These are phyloP conservation scores for Argyrosomus japonicus DNA, from an alignment of 2,113 vertebrate genomes.

Conservation along the genomic window DNA sequence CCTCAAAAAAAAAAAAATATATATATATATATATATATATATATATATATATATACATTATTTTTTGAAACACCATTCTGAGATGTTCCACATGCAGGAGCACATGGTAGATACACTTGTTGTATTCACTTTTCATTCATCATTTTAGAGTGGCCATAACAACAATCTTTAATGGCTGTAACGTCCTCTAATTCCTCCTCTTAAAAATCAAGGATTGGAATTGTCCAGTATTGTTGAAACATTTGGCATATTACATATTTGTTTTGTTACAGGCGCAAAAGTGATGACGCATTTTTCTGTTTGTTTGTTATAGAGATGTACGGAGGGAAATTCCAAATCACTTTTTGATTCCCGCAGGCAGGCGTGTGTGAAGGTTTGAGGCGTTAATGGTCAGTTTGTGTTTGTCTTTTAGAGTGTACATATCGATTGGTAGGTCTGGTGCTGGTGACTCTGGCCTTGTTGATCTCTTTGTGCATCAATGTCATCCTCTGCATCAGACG, in stretches of 20 bases:
- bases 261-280: neutral
- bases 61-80: neutral
- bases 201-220: neutral
- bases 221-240: neutral
- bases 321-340: conserved; percentile 6
- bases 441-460: conserved; percentile 67
- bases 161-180: neutral
- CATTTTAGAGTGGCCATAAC: neutral
- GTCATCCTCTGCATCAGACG: conserved; percentile 66
- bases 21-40: too few species aligned
- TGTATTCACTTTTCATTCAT: accelerated
- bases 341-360: neutral
- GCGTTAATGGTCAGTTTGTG: neutral
- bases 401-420: accelerated
- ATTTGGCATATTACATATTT: neutral
- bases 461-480: conserved; percentile 77
- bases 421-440: accelerated
- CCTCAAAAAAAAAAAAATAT: too few species aligned
- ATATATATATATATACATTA: too few species aligned
- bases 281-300: neutral
- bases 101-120: neutral
- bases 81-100: neutral
- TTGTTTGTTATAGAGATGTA: neutral
- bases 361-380: neutral
- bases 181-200: neutral